Base-by-base conservation (phyloP, 2,888 invertebrate species). In the Eristalinus aeneus region DNA sequence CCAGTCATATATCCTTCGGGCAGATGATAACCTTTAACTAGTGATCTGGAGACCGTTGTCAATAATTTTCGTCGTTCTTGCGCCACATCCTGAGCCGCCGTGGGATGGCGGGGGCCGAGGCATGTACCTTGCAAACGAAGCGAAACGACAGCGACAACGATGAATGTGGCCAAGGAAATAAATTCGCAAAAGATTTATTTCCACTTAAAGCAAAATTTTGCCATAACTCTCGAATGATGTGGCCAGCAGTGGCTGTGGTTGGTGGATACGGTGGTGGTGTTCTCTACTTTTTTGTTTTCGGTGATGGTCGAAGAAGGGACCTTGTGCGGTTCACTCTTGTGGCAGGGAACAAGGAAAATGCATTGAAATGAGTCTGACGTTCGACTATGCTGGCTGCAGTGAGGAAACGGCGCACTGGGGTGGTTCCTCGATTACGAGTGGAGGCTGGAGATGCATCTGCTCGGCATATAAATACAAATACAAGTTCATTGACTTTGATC, bases 141-240 rank as follows among this genome's bases (percentile, higher is more conserved):
- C 78, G 78, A 56, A 74, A 72, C 75, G 61, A 75, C 56, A 12
- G 69, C 73, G 73, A 76, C 85, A 72, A 64, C 71, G 67, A 67
- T 80, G 80, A 76, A 85, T 76, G 67, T 76, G 72, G 76, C 80
- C 46, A 73, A 77, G 81, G 81, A 86, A 86, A 86, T 86, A 86
- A 86, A 86, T 86, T 86, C 68, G 53, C 63, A 53, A 16, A 81
- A 86, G 85, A 86, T 86, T 86, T 86, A 86, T 86, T 73, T 86
- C 85, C 85, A 86, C 85, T 86, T 86, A 81, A 86, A 81, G 53
- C 73, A 81, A 78, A 86, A 86, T 75, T 65, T 81, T 69, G 76
- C 85, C 81, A 81, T 86, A 86, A 86, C 85, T 86, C 77, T 77
- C 27, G 54, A 77, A 81, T 86, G 85, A 86, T 74, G 85, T 86